Evolutionary conservation across 2,113 vertebrate species (phyloP), one percentile per base, ranked within the genome.

Genomic region (Orientallactaga bullata): DNA sequence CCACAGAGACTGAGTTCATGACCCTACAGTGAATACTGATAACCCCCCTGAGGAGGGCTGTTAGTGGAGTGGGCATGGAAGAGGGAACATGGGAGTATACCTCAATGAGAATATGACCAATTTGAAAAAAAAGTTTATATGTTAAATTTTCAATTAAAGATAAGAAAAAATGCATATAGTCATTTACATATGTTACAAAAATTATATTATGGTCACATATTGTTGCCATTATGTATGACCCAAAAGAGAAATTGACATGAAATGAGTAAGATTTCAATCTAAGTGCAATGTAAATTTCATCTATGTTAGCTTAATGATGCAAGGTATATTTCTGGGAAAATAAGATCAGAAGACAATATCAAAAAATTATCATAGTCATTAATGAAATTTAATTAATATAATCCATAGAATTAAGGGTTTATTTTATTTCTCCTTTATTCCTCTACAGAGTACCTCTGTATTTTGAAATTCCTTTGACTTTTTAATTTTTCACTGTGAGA

Each of bases 391-490:
- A 51, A 51, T 51, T 51, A 51, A 51, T 51, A 51, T 51, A 51
- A 12, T 12, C 7, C 12, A 8, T 55, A 3, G 3, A 79, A 47
- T 79, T 42, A 82, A 11, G 4, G 1, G 1, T 20, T 73, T 0
- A 37, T 47, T 69, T 69, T 87, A 47, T 95, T 82, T 79, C 20
- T 35, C 3, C 15, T 51, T 51, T 39, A 63, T 39, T 26, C 3
- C 2, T 32, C 32, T 5, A 26, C 21, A 80, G 88, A 35, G 5
- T 21, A 10, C 28, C 30, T n/a, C 23, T 65, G 15, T 16, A 42
- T 71, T 95, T 93, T 88, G 16, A 81, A 90, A 42, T 68, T 76
- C 4, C 74, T 39, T 91, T 68, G 12, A 66, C 18, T 95, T 71
- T 39, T 71, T 72, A 39, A 88, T 47, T 81, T 95, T 88, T 8